Base-by-base conservation (phyloP, 2,888 invertebrate species). In the Limnephilus rhombicus region DNA sequence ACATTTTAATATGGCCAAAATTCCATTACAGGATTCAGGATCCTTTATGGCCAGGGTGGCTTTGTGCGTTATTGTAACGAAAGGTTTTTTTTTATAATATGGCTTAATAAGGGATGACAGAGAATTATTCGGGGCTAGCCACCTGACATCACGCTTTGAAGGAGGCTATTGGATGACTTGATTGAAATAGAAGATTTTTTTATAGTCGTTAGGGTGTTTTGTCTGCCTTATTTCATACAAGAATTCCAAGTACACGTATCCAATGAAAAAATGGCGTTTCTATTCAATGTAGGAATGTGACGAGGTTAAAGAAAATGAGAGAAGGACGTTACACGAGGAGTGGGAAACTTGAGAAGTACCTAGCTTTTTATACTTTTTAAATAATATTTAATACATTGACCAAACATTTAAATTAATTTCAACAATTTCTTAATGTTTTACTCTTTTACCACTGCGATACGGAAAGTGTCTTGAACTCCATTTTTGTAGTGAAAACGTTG, bases 1-100 rank as follows among this genome's bases (percentile, higher is more conserved):
- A 85, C 41, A 37, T 49, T 86, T 86, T 31, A 86, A 49, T 86
- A 53, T 86, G n/a, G 37, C 29, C 31, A 13, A n/a, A 41, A 86
- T 86, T 24, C 49, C 11, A 12, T 24, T 11, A 31, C 86, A 86
- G 68, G 68, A 9, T 68, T 9, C 68, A 68, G 9, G 24, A 68
- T 68, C 68, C 68, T 68, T 68, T 68, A 68, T 68, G 24, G n/a
- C 68, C 24, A 24, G 68, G 2, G 9, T 1, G 68, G 24, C 68
- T 68, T 68, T 68, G 68, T 68, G 53, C 53, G 68, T 68, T 68
- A 68, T 68, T 68, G 68, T 68, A 68, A 68, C 9, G n/a, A n/a
- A 68, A 68, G 68, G 68, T 68, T 68, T 68, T 49, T n/a, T 41
- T 49, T 68, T 68, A 53, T 53, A 24, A 68, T 68, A 68, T n/a